Evolutionary conservation across 2,113 vertebrate species (phyloP).

Genomic region (Tetrax tetrax): DNA sequence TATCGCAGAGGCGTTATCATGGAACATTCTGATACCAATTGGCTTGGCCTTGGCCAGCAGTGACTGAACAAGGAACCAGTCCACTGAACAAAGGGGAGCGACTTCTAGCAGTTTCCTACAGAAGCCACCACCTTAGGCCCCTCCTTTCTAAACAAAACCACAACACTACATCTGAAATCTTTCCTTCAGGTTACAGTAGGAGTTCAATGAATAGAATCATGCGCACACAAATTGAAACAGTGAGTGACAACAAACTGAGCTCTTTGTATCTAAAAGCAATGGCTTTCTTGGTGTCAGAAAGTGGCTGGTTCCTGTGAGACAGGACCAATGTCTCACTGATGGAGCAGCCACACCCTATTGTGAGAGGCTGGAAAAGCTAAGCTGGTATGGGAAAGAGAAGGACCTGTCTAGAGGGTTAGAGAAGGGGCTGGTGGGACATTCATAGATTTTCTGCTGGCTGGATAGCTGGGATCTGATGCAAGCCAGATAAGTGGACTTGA

Average conservation of each 20-base stretch:
- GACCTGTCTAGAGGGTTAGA: accelerated
- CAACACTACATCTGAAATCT: background rate
- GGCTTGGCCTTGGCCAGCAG: no score
- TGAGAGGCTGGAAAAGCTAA: background rate
- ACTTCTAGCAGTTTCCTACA: no score
- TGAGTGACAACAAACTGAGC: background rate
- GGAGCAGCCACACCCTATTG: background rate
- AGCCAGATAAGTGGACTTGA: background rate
- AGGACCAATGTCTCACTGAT: background rate
- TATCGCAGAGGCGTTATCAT: no score
- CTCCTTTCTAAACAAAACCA: no score
- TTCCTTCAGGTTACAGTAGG: background rate
- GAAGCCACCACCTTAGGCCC: no score
- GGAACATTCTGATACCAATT: no score
- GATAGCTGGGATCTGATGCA: background rate
- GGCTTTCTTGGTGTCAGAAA: background rate
- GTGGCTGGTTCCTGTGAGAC: background rate
- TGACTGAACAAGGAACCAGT: no score
- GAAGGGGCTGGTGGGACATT: background rate
- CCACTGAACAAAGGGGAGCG: no score
- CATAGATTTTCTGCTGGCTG: background rate
- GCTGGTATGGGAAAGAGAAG: background rate
- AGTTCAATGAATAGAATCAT: background rate
- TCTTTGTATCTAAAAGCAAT: background rate
- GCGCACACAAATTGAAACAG: background rate